Conservation (phyloP, 2,113 vertebrate species). For the Orthochromis malagaraziensis region DNA sequence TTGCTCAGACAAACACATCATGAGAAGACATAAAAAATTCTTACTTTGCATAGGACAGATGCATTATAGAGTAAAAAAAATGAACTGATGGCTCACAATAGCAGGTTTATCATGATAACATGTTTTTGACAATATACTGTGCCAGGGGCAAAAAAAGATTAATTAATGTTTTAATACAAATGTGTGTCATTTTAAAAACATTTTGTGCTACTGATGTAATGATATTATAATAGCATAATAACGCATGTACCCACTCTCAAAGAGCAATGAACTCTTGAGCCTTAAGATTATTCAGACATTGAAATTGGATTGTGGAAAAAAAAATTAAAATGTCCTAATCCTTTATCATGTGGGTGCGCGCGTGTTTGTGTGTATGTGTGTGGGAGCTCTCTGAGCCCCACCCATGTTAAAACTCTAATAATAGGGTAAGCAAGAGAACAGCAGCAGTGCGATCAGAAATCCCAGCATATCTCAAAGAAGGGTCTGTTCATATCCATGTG, state of each 20-base stretch:
- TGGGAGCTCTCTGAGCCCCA: not conserved
- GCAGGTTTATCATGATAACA: not conserved
- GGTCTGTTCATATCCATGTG: not conserved
- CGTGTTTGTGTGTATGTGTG: not conserved
- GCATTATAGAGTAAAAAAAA: not conserved
- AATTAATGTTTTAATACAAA: not conserved
- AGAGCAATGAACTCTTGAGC: not conserved
- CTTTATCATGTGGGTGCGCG: fast-evolving
- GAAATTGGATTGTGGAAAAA: not conserved
- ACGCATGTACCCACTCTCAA: not conserved
- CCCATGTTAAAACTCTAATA: not conserved
- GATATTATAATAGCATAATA: not conserved
- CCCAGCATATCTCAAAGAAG: not conserved
- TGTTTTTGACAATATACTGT: not conserved
- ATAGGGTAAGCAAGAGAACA: not conserved
- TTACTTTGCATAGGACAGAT: not conserved
- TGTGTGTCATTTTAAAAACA: not conserved
- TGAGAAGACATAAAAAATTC: not conserved
- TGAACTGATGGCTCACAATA: not conserved
- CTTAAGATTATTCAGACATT: not conserved
- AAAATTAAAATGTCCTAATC: not conserved
- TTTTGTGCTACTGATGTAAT: not conserved
- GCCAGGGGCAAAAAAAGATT: not conserved
- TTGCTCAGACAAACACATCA: not conserved
- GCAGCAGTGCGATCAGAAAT: not conserved